Conservation (phyloP, 2,797 vertebrate genomes). For the Ptychadena robeensis region DNA sequence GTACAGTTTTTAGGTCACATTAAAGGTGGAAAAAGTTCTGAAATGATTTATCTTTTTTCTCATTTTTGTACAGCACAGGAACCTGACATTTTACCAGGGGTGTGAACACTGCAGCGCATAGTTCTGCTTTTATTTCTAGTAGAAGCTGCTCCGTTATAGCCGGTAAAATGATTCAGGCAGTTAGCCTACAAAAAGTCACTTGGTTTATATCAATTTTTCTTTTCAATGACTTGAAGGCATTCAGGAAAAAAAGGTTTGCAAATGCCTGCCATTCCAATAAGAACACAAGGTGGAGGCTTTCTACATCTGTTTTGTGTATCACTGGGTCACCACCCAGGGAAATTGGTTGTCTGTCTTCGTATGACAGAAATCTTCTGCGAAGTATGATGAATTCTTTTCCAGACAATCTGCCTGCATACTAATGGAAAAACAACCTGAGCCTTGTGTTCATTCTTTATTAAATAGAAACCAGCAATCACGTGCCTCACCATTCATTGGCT, state of each 20-base stretch:
- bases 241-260: not conserved
- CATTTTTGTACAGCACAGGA: no score
- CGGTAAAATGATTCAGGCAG: not conserved
- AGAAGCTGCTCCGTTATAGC: not conserved
- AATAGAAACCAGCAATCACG: not conserved
- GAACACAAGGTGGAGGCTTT: not conserved
- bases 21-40: no score
- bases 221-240: not conserved
- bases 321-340: not conserved
- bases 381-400: not conserved
- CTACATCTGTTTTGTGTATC: constrained; percentile 21
- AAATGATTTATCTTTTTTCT: no score
- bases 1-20: no score
- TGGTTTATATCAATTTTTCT: not conserved
- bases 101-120: not conserved
- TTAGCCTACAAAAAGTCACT: not conserved
- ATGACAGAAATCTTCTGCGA: not conserved
- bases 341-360: not conserved
- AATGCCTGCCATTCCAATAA: constrained; percentile 24
- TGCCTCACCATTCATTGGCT: no score
- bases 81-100: no score
- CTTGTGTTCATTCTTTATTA: not conserved
- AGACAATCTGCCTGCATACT: not conserved
- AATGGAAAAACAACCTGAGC: not conserved
- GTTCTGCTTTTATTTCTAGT: not conserved